phyloP scores from a whole-genome alignment of 2,797 vertebrate genomes.

The Bufotes viridis region DNA sequence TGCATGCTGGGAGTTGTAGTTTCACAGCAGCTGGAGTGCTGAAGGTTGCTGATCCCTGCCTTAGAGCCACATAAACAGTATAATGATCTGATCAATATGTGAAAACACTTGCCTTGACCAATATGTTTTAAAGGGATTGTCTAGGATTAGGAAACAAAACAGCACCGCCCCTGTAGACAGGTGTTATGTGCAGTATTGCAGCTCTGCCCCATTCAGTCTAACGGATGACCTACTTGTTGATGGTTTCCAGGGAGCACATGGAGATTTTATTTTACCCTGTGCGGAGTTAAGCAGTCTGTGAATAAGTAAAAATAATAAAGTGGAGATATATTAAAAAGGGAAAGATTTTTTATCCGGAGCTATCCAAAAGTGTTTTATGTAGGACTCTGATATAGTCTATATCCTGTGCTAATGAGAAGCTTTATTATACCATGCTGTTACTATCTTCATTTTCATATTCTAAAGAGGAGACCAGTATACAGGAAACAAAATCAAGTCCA shows the following conservation, averaged over 20 bases:
- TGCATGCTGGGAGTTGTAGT: too few species aligned
- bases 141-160: neutral
- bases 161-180: too few species aligned
- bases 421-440: neutral
- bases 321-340: neutral
- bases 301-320: neutral
- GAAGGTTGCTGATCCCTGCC: too few species aligned
- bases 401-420: neutral
- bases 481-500: neutral
- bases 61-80: too few species aligned
- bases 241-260: neutral
- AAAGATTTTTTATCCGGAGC: neutral
- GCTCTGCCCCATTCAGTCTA: neutral
- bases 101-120: too few species aligned
- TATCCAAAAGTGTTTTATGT: neutral
- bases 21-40: too few species aligned
- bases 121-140: too few species aligned
- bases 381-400: neutral
- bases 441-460: neutral
- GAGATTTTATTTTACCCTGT: neutral
- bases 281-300: neutral
- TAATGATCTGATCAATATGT: too few species aligned
- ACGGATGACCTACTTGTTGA: neutral
- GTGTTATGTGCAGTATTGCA: too few species aligned
- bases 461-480: slow-evolving; percentile 1